These are phyloP conservation scores for Sarcophilus harrisii DNA, from an alignment of 2,797 vertebrate genomes.

Conservation along the genomic window DNA sequence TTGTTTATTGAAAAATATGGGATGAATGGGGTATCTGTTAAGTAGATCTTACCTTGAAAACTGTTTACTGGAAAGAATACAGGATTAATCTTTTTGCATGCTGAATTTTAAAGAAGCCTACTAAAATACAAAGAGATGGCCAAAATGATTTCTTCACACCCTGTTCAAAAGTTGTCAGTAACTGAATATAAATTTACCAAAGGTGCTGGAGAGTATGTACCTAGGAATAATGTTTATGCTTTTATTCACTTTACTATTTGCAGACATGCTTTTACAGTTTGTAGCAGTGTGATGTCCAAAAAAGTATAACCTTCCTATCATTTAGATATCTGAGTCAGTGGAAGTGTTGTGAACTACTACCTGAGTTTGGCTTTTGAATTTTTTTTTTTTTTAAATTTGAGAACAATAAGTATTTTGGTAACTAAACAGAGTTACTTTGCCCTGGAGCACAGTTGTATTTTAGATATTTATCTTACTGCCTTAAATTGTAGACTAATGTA, in stretches of 20 bases:
- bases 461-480: constrained; percentile 54
- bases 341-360: constrained; percentile 60
- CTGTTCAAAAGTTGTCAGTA: constrained; percentile 66
- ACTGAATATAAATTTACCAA: constrained; percentile 69
- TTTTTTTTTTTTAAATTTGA: constrained; percentile 49
- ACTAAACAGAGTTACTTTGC: constrained; percentile 51
- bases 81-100: constrained; percentile 56
- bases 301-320: constrained; percentile 62
- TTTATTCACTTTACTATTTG: constrained; percentile 55
- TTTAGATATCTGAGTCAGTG: constrained; percentile 58
- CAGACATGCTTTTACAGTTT: constrained; percentile 69
- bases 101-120: constrained; percentile 75
- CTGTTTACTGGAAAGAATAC: constrained; percentile 74
- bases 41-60: constrained; percentile 74
- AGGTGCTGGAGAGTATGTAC: constrained; percentile 65
- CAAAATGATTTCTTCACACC: constrained; percentile 68
- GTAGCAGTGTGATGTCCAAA: constrained; percentile 68
- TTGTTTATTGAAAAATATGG: constrained; percentile 36
- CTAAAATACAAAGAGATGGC: constrained; percentile 64
- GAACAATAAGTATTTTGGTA: constrained; percentile 51
- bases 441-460: constrained; percentile 39
- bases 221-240: constrained; percentile 54
- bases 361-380: constrained; percentile 23
- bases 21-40: constrained; percentile 48
- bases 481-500: constrained; percentile 55